These are phyloP conservation scores for Prinia subflava DNA, from an alignment of 2,113 vertebrate species.

Conservation along the genomic window DNA sequence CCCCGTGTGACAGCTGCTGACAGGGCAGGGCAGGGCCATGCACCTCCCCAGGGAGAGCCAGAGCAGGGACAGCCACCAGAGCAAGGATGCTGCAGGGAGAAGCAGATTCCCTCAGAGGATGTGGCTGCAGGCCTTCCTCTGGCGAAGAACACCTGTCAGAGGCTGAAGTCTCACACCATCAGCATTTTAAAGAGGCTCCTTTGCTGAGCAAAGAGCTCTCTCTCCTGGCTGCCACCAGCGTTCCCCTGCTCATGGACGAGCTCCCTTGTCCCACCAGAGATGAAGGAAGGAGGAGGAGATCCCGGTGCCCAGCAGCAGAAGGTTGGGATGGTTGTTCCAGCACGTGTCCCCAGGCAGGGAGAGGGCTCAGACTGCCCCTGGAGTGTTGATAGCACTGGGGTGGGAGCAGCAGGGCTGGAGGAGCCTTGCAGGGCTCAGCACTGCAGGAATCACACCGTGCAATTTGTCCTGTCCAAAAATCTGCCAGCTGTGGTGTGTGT, in stretches of 20 bases:
- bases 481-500: neutral
- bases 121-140: neutral
- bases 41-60: neutral
- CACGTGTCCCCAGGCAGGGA: rapidly evolving
- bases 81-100: neutral
- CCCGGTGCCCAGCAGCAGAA: rapidly evolving
- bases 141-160: neutral
- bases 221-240: conserved; percentile 36
- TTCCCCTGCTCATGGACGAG: neutral
- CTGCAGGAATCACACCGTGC: rapidly evolving
- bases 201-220: conserved; percentile 54
- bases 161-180: neutral
- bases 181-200: neutral
- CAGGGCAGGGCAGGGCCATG: neutral
- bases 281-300: neutral
- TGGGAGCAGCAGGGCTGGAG: neutral
- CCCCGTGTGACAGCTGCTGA: rapidly evolving
- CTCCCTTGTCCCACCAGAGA: neutral
- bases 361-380: neutral
- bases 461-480: neutral
- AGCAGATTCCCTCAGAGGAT: neutral
- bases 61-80: neutral
- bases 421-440: neutral
- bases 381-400: neutral
- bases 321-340: neutral